Evolutionary conservation across 2,113 vertebrate species (phyloP).

Genomic region (Lycaon pictus): DNA sequence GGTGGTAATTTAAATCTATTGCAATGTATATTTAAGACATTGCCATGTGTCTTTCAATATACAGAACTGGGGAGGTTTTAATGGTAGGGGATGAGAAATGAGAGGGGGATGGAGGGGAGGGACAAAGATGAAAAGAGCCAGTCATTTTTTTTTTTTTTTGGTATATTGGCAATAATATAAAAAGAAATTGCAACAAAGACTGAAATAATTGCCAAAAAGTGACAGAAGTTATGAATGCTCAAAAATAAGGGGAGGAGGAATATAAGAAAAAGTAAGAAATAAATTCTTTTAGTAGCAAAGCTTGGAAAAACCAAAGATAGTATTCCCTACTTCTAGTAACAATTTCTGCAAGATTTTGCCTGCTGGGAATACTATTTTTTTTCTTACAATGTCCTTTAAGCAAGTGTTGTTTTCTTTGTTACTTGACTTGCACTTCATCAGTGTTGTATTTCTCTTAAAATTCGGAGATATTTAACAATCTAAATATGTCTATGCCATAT

Average conservation of each 20-base stretch:
- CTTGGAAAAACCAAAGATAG: background rate
- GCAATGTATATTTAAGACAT: background rate
- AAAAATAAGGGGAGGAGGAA: background rate
- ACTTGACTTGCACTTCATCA: background rate
- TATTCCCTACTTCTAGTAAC: background rate
- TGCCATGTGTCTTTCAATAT: background rate
- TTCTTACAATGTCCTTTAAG: background rate
- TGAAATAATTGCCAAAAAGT: background rate
- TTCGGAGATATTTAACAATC: background rate
- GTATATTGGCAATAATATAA: background rate
- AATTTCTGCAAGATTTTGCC: background rate
- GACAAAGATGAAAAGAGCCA: background rate
- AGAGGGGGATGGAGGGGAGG: accelerated
- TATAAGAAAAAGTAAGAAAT: background rate
- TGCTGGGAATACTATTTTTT: background rate
- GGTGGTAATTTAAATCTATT: background rate
- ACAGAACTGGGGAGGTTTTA: background rate
- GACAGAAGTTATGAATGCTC: background rate
- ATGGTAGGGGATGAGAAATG: background rate
- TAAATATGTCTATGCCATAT: background rate
- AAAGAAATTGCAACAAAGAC: background rate
- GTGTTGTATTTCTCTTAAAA: background rate
- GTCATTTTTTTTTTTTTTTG: background rate
- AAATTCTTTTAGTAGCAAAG: background rate
- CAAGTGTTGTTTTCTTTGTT: background rate